phyloP scores from a whole-genome alignment of 2,888 invertebrate genomes.

The Noctua fimbriata region DNA sequence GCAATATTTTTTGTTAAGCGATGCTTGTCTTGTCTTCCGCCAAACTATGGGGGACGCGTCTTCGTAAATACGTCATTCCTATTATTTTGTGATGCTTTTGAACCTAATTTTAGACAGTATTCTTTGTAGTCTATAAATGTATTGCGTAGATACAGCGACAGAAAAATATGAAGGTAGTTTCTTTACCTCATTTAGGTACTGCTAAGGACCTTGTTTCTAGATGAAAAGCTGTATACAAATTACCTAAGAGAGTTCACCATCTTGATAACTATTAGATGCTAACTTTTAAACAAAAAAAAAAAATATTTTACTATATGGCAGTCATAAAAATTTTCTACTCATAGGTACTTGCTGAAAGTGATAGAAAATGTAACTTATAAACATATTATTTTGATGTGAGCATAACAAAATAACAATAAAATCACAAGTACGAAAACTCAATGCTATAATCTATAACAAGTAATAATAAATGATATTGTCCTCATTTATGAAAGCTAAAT shows the following conservation, averaged over 20 bases:
- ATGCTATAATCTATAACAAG: slow-evolving; percentile 22
- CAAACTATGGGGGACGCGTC: slow-evolving; percentile 70
- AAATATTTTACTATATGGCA: not conserved
- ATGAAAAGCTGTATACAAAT: not conserved
- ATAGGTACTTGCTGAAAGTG: not conserved
- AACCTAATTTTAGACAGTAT: slow-evolving; percentile 35
- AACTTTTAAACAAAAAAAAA: not conserved
- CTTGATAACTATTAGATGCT: not conserved
- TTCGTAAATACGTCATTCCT: slow-evolving; percentile 48
- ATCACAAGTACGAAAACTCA: slow-evolving; percentile 1
- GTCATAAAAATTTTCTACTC: not conserved
- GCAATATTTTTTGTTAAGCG: slow-evolving; percentile 89
- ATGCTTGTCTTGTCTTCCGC: slow-evolving; percentile 80
- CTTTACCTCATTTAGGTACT: not conserved
- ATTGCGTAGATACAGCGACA: not conserved
- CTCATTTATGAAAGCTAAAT: slow-evolving; percentile 45
- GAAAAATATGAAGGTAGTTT: not conserved
- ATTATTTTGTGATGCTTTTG: slow-evolving; percentile 41
- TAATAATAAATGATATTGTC: slow-evolving; percentile 43
- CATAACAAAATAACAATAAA: not conserved
- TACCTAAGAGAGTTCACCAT: not conserved
- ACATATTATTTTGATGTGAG: not conserved
- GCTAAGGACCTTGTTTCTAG: not conserved
- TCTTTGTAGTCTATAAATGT: slow-evolving; percentile 10
- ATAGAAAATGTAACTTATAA: not conserved